Evolutionary conservation across 2,888 invertebrate species (phyloP).

Genomic region (Raillietiella orientalis): DNA sequence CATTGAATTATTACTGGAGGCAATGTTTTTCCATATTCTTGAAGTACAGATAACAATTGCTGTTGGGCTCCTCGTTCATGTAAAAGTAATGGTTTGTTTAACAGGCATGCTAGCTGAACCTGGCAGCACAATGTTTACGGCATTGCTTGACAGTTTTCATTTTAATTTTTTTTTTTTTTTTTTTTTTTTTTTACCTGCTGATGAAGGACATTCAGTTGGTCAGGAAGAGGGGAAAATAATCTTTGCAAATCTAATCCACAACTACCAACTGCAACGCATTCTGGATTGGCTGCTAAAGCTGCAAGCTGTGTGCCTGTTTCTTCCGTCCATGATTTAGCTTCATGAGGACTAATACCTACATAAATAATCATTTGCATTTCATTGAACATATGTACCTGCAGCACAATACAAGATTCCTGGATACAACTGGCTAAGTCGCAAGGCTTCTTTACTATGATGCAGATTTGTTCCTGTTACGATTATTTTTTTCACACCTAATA

Average conservation of each 20-base stretch:
- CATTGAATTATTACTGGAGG: constrained; percentile 69
- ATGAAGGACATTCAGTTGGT: constrained; percentile 53
- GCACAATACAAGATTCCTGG: constrained; percentile 68
- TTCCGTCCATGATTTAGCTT: constrained; percentile 57
- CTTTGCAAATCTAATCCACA: constrained; percentile 80
- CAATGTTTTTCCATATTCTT: constrained; percentile 19
- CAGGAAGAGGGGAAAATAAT: constrained; percentile 64
- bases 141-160: background rate
- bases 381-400: constrained; percentile 23
- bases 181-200: constrained; percentile 16
- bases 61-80: constrained; percentile 73
- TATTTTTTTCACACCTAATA: constrained; percentile 57
- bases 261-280: constrained; percentile 77
- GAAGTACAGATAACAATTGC: constrained; percentile 40
- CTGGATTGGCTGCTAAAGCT: constrained; percentile 38
- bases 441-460: constrained; percentile 58
- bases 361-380: background rate
- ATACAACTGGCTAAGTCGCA: constrained; percentile 56
- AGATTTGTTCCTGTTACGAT: constrained; percentile 76
- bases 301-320: constrained; percentile 24
- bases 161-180: background rate
- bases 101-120: constrained; percentile 50
- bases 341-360: constrained; percentile 62
- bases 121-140: constrained; percentile 13
- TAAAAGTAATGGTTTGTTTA: constrained; percentile 56